phyloP scores from a whole-genome alignment of 2,113 vertebrate genomes.

The Pica pica region DNA sequence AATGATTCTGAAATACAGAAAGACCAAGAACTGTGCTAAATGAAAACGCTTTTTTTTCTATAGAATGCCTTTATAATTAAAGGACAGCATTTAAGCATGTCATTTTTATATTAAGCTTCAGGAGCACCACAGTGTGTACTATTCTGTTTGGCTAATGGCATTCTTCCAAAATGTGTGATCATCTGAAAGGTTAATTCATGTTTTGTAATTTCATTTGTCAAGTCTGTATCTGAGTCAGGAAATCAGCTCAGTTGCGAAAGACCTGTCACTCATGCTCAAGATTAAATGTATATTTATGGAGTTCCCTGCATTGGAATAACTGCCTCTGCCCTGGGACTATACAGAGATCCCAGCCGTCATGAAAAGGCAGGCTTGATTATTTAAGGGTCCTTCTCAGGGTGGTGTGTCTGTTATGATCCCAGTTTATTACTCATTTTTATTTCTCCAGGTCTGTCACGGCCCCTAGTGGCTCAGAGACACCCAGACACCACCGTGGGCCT shows the following conservation, averaged over 20 bases:
- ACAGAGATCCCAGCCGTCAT: background rate
- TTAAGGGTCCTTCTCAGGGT: background rate
- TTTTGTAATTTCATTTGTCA: slow-evolving; percentile 3
- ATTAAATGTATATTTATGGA: background rate
- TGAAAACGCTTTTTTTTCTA: background rate
- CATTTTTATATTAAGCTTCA: background rate
- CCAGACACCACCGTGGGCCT: background rate
- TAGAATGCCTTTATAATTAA: background rate
- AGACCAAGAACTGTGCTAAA: background rate
- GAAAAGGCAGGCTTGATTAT: background rate
- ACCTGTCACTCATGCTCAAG: background rate
- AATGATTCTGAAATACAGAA: background rate
- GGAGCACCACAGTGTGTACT: background rate
- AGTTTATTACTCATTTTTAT: background rate
- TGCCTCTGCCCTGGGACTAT: background rate
- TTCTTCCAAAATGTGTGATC: background rate
- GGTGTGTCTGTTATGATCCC: background rate
- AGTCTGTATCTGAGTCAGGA: background rate
- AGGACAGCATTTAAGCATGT: background rate
- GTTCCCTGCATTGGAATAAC: background rate
- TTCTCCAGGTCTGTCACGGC: background rate
- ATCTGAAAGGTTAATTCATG: background rate
- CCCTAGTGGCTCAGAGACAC: slow-evolving; percentile 12
- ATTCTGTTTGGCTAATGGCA: background rate
- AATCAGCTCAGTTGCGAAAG: background rate